These are phyloP conservation scores for Eleutherodactylus coqui DNA, from an alignment of 2,797 vertebrate species.

Conservation along the genomic window DNA sequence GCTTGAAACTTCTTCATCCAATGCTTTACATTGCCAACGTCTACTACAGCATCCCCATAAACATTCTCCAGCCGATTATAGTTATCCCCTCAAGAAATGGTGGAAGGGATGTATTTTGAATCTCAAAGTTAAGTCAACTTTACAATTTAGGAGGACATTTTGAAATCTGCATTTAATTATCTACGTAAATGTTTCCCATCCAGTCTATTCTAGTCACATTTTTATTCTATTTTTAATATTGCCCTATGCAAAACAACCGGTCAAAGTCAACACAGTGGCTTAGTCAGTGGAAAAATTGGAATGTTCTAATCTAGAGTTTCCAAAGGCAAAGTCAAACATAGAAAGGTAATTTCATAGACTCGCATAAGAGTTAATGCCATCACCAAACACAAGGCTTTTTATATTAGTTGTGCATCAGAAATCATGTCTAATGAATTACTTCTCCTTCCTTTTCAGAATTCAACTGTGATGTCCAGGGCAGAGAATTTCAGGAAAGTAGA, in stretches of 20 bases:
- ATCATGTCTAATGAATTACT: constrained; percentile 76
- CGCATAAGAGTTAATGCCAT: constrained; percentile 58
- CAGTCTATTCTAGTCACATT: neutral
- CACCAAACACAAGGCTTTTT: constrained; percentile 64
- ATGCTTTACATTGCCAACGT: too few relatives aligned
- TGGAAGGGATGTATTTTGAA: too few relatives aligned
- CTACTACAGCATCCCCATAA: too few relatives aligned
- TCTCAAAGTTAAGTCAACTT: too few relatives aligned
- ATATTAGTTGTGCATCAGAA: constrained; percentile 67
- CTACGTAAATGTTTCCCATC: neutral
- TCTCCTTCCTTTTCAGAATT: constrained; percentile 79
- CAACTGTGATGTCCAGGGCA: constrained; percentile 84
- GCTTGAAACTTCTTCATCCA: too few relatives aligned
- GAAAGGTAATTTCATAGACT: constrained; percentile 8
- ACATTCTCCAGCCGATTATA: too few relatives aligned
- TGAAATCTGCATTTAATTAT: constrained; percentile 58
- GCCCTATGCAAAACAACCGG: neutral
- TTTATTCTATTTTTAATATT: neutral
- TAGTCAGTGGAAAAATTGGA: neutral
- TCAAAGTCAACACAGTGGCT: neutral
- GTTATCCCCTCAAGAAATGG: too few relatives aligned
- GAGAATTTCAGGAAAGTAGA: constrained; percentile 84
- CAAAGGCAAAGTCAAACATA: constrained; percentile 18
- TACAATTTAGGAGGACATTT: neutral
- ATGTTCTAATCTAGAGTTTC: neutral